Conservation (phyloP, 2,113 vertebrate species). For the Todiramphus saurophagus region DNA sequence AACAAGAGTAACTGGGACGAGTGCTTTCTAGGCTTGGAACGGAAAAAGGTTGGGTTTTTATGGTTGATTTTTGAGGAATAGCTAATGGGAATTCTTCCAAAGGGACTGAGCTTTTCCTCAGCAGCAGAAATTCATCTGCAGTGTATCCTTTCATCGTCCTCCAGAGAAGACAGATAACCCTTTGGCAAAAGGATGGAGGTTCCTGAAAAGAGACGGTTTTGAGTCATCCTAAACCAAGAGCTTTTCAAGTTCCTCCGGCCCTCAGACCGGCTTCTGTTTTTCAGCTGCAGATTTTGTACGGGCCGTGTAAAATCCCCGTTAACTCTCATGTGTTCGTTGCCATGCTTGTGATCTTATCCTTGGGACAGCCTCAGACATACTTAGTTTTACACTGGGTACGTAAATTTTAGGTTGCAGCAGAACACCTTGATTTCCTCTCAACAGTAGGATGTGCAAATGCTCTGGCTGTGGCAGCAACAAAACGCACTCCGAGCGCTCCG, state of each 20-base stretch:
- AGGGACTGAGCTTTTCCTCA: not conserved
- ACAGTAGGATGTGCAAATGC: not conserved
- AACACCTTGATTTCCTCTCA: not conserved
- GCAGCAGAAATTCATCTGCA: not conserved
- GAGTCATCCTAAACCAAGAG: not conserved
- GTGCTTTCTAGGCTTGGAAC: not conserved
- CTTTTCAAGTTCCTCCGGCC: not conserved
- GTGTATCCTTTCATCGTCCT: not conserved
- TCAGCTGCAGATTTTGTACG: not conserved
- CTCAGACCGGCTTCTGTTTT: not conserved
- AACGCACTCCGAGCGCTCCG: fast-evolving
- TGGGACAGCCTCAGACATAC: not conserved
- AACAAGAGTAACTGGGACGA: not conserved
- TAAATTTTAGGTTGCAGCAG: not conserved
- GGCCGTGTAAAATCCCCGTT: not conserved
- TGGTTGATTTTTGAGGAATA: not conserved
- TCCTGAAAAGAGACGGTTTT: not conserved
- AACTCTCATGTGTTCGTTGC: not conserved
- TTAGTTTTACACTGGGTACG: not conserved
- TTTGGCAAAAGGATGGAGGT: not conserved
- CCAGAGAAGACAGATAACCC: not conserved
- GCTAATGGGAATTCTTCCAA: not conserved
- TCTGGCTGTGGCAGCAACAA: not conserved
- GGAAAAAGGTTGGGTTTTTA: not conserved
- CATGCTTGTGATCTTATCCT: not conserved